These are phyloP conservation scores for Capitella teleta DNA, from an alignment of 1,140 invertebrate species.

Conservation along the genomic window DNA sequence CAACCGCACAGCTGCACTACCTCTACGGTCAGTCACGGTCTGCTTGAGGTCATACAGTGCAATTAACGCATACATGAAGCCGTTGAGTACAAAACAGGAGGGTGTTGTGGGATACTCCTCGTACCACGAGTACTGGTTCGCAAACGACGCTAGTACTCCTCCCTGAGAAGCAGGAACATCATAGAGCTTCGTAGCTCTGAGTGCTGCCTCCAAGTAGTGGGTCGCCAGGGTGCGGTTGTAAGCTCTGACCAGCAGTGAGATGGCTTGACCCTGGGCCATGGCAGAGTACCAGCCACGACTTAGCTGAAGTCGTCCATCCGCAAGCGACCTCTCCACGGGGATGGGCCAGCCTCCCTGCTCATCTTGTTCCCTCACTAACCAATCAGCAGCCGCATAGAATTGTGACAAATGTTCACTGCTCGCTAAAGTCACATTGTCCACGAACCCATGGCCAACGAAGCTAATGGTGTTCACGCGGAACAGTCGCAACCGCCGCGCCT, in stretches of 20 bases:
- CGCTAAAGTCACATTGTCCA: slow-evolving; percentile 35
- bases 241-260: slow-evolving; percentile 81
- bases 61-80: slow-evolving; percentile 94
- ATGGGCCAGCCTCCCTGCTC: slow-evolving; percentile 87
- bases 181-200: slow-evolving; percentile 69
- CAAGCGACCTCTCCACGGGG: slow-evolving; percentile 71
- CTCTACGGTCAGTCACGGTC: slow-evolving; percentile 21
- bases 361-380: slow-evolving; percentile 86
- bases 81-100: slow-evolving; percentile 90
- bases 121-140: slow-evolving; percentile 75
- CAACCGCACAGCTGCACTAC: slow-evolving; percentile 39
- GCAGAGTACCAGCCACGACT: slow-evolving; percentile 87
- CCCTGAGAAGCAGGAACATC: slow-evolving; percentile 52
- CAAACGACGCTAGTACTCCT: slow-evolving; percentile 74
- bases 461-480: slow-evolving; percentile 33
- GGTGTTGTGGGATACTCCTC: slow-evolving; percentile 97
- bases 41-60: slow-evolving; percentile 85
- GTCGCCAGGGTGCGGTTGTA: slow-evolving; percentile 66
- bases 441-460: slow-evolving; percentile 59
- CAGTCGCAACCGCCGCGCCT: slow-evolving; percentile 12
- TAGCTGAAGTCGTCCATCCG: slow-evolving; percentile 61
- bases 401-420: slow-evolving; percentile 58
- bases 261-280: slow-evolving; percentile 95
- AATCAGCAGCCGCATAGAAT: slow-evolving; percentile 84
- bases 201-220: slow-evolving; percentile 68